Evolutionary conservation across 92 coral and sea anemone genomes (phyloP).

Genomic region (Actinostola sp.): DNA sequence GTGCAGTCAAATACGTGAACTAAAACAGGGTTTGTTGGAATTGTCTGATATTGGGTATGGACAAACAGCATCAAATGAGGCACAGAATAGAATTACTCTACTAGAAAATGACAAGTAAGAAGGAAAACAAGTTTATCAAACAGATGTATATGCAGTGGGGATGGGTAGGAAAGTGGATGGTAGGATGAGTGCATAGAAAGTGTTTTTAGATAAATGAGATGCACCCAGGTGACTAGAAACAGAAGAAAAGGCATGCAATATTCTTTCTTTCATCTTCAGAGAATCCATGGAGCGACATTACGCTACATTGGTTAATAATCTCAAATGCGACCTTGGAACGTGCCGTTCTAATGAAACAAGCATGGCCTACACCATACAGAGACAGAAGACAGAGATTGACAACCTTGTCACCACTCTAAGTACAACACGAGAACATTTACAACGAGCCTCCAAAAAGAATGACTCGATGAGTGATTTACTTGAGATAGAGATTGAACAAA

Average conservation of each 20-base stretch:
- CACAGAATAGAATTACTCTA: conserved; percentile 51
- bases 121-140: background rate
- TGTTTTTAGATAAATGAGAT: too few relatives aligned
- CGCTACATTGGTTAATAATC: conserved; percentile 32
- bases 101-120: conserved; percentile 76
- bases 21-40: conserved; percentile 66
- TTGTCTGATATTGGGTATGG: conserved; percentile 65
- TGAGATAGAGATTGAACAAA: conserved; percentile 57
- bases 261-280: conserved; percentile 21
- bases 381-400: conserved; percentile 33
- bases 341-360: conserved; percentile 37
- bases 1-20: conserved; percentile 65
- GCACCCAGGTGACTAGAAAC: too few relatives aligned
- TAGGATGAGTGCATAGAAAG: too few relatives aligned
- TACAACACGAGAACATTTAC: conserved; percentile 52
- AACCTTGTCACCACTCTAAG: conserved; percentile 48
- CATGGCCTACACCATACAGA: conserved; percentile 44
- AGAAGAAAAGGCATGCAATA: background rate
- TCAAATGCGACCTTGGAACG: conserved; percentile 46
- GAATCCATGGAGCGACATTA: conserved; percentile 26
- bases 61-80: conserved; percentile 55
- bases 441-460: conserved; percentile 38
- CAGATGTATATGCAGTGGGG: too few relatives aligned
- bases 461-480: conserved; percentile 61
- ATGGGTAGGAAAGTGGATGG: too few relatives aligned